phyloP scores from a whole-genome alignment of 1,140 invertebrate genomes.

The Cydia fagiglandana region DNA sequence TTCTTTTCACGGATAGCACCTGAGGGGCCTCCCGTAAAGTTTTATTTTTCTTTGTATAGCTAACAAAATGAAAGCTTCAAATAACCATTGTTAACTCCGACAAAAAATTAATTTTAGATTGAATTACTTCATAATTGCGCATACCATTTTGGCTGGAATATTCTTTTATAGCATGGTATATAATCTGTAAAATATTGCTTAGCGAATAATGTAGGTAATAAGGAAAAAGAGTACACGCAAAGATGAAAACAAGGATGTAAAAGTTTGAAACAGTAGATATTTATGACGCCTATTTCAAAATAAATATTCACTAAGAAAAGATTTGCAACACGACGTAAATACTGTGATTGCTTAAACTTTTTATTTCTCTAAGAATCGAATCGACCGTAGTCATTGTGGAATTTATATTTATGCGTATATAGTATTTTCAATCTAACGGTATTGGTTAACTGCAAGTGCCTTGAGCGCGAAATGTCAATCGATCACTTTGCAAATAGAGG shows the following conservation, averaged over 20 bases:
- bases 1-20: constrained; percentile 29
- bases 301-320: too few species aligned
- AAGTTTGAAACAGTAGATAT: too few species aligned
- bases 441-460: constrained; percentile 9
- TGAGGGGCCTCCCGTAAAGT: constrained; percentile 22
- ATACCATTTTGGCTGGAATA: neutral
- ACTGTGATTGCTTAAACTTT: too few species aligned
- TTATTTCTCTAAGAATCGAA: too few species aligned
- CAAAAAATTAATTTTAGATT: constrained; percentile 2
- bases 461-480: constrained; percentile 24
- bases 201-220: too few species aligned
- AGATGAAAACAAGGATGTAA: too few species aligned
- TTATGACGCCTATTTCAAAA: too few species aligned
- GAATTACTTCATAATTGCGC: constrained; percentile 5
- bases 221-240: too few species aligned
- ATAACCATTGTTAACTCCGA: constrained; percentile 30
- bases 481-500: constrained; percentile 29
- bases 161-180: too few species aligned
- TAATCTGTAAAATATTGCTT: too few species aligned
- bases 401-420: neutral
- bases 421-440: constrained; percentile 9
- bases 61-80: constrained; percentile 29
- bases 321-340: too few species aligned
- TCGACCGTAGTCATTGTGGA: neutral
- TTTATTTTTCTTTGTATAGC: constrained; percentile 29